Percentiles rank a stretch among this genome's conserved stretches.
phyloP scores from a whole-genome alignment of 2,113 vertebrate genomes.

The Takifugu bimaculatus region DNA sequence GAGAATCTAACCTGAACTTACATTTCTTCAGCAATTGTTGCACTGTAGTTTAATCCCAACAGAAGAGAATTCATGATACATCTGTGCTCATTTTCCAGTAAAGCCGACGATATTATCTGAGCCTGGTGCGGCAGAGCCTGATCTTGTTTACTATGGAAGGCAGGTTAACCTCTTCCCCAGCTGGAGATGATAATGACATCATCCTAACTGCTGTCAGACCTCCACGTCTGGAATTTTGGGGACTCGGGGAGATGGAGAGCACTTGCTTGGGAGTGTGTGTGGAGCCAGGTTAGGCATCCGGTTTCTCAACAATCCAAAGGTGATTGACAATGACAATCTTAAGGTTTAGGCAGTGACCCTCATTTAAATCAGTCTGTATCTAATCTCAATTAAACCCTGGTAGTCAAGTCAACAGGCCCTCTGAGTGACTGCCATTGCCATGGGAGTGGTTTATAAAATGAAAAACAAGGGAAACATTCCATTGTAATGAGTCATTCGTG shows the following conservation, averaged over 20 bases:
- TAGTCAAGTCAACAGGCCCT: constrained; percentile 55
- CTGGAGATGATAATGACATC: constrained; percentile 59
- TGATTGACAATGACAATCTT: constrained; percentile 5
- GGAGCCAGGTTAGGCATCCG: background rate
- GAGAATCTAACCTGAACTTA: too few species aligned
- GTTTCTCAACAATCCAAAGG: constrained; percentile 2
- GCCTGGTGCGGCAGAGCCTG: constrained; percentile 16
- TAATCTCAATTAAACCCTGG: constrained; percentile 51
- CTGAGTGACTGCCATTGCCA: constrained; percentile 49
- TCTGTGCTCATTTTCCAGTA: constrained; percentile 1
- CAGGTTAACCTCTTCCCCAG: constrained; percentile 64
- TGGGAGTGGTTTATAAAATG: constrained; percentile 66
- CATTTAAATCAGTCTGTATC: constrained; percentile 25
- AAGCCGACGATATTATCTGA: background rate
- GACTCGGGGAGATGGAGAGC: constrained; percentile 5
- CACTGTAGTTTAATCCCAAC: background rate
- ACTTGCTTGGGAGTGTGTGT: background rate
- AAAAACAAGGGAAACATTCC: constrained; percentile 67
- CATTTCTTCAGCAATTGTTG: background rate
- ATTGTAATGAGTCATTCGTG: constrained; percentile 61
- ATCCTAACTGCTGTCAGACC: constrained; percentile 43
- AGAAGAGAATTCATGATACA: background rate
- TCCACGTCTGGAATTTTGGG: constrained; percentile 22
- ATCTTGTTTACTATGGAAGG: constrained; percentile 40
- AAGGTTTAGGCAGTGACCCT: constrained; percentile 9